Evolutionary conservation across 2,113 vertebrate genomes (phyloP).

Genomic region (Hystrix cristata): DNA sequence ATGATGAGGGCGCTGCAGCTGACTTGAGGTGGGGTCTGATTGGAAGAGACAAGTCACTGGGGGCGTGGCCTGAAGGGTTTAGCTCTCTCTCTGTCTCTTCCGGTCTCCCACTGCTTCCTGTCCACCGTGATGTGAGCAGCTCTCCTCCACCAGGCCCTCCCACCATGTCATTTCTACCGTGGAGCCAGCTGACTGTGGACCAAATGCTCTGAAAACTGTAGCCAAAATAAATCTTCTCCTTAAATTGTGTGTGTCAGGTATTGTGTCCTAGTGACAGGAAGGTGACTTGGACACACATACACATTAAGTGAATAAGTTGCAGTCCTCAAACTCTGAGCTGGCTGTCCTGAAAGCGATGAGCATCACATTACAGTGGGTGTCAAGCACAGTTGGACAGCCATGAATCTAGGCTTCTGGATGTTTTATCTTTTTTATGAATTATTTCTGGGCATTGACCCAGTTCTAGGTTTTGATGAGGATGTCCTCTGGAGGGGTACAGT

Average conservation of each 20-base stretch:
- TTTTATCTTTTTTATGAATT: not conserved
- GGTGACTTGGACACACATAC: not conserved
- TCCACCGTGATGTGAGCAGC: not conserved
- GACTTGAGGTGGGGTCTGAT: not conserved
- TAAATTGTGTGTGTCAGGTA: not conserved
- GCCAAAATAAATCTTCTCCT: not conserved
- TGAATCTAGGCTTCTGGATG: not conserved
- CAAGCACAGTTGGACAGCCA: not conserved
- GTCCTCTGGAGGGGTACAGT: not conserved
- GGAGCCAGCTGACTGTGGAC: not conserved
- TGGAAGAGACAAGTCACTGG: not conserved
- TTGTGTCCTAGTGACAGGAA: not conserved
- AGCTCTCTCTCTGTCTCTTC: not conserved
- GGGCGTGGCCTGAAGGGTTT: not conserved
- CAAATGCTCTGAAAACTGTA: not conserved
- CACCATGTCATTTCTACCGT: not conserved
- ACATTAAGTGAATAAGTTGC: not conserved
- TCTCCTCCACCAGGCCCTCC: not conserved
- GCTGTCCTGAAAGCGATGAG: not conserved
- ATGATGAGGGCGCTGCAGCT: not conserved
- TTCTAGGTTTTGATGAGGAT: not conserved
- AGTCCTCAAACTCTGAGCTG: not conserved
- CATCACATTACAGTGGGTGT: too few species aligned
- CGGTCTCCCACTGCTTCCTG: not conserved
- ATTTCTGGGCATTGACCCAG: slow-evolving; percentile 8